Conservation (phyloP, 2,797 vertebrate species). For the Macroramphosus scolopax region DNA sequence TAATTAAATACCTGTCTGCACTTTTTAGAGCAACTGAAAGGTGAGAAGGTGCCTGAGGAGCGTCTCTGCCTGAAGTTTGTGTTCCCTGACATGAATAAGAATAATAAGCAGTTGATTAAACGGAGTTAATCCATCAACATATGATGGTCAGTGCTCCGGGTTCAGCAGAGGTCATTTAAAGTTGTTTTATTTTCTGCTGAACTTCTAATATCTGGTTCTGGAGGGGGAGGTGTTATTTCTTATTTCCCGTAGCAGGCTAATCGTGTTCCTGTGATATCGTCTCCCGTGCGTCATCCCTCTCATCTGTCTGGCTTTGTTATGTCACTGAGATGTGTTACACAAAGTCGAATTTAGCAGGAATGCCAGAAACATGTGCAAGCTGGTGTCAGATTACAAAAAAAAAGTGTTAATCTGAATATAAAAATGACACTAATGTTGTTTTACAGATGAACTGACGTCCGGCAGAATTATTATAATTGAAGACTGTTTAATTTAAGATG, state of each 20-base stretch:
- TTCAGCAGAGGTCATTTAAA: constrained; percentile 21
- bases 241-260: no score
- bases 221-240: constrained; percentile 9
- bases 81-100: constrained; percentile 27
- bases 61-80: constrained; percentile 7
- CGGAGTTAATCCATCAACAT: constrained; percentile 20
- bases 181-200: constrained; percentile 16
- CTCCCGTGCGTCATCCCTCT: constrained; percentile 1
- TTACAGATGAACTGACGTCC: constrained; percentile 30
- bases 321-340: constrained; percentile 3
- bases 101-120: constrained; percentile 44
- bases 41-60: constrained; percentile 13
- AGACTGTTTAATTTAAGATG: constrained; percentile 34
- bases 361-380: constrained; percentile 13
- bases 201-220: constrained; percentile 13
- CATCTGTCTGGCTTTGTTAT: constrained; percentile 1
- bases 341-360: constrained; percentile 20
- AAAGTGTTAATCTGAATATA: no score
- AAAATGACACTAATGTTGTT: constrained; percentile 27
- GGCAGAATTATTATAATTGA: constrained; percentile 25
- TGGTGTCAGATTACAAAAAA: no score
- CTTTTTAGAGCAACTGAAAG: constrained; percentile 16
- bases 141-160: constrained; percentile 19
- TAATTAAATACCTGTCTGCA: constrained; percentile 30
- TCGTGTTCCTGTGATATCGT: constrained; percentile 15